A percentile compares a stretch with the other conserved stretches of the same genome.
phyloP scores from a whole-genome alignment of 1,140 invertebrate species.

The Bacillus rossius region DNA sequence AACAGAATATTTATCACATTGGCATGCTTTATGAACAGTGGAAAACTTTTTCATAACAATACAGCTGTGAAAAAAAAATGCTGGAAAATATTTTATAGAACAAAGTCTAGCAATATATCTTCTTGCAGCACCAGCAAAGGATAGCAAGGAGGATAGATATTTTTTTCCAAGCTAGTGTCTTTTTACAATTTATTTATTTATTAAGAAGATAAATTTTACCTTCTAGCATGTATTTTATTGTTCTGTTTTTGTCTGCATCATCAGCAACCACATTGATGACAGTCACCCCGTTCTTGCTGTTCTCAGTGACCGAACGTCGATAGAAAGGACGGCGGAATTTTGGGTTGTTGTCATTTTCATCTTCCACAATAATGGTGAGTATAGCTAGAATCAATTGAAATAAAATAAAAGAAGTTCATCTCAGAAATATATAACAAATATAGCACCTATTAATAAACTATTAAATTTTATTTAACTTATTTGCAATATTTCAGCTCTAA shows the following conservation, averaged over 20 bases:
- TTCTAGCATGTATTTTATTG: slow-evolving; percentile 75
- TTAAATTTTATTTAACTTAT: background rate
- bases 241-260: slow-evolving; percentile 84
- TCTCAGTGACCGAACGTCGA: slow-evolving; percentile 74
- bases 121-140: too few relatives aligned
- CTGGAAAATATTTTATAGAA: too few relatives aligned
- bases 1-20: too few relatives aligned
- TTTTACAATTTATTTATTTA: too few relatives aligned
- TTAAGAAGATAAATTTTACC: slow-evolving; percentile 46
- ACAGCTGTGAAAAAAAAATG: too few relatives aligned
- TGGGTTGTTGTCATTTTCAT: slow-evolving; percentile 91
- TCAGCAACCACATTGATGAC: slow-evolving; percentile 78
- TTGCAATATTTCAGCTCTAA: background rate
- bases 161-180: too few relatives aligned
- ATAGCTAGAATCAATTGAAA: slow-evolving; percentile 51
- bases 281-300: slow-evolving; percentile 77
- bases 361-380: slow-evolving; percentile 69
- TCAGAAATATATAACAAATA: background rate
- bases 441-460: background rate
- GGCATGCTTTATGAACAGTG: too few relatives aligned
- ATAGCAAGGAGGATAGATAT: too few relatives aligned
- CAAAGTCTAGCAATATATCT: too few relatives aligned
- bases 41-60: too few relatives aligned
- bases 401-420: slow-evolving; percentile 7
- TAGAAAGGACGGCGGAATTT: slow-evolving; percentile 75